Evolutionary conservation across 2,888 invertebrate genomes (phyloP), one percentile per base, ranked within the genome.

Genomic region (Drosophila setosimentum): DNA sequence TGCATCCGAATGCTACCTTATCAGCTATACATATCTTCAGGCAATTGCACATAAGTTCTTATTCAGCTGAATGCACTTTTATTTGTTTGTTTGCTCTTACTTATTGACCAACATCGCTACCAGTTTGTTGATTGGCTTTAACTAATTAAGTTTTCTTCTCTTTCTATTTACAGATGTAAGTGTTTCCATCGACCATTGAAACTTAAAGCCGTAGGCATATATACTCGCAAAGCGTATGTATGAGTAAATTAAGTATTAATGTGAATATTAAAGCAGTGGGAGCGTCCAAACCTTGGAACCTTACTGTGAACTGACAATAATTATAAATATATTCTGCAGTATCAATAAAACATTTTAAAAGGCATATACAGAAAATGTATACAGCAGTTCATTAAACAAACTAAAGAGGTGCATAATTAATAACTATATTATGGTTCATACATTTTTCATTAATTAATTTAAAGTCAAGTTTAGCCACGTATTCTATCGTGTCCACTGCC

Each of bases 101-200:
- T 57, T 53, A 54, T 33, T 45, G 33, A 35, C 45, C 32, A 16
- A 42, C 29, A 30, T 35, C 30, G 42, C 32, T 66, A 35, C 49
- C 71, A 74, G 72, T 64, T 69, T 75, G 69, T 76, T 87, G 82
- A 76, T 78, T 87, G 89, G 68, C 67, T 64, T 78, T 87, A 74
- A 87, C 85, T 86, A 85, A 85, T 85, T 87, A 89, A 77, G 82
- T 85, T 87, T 77, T 75, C 58, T 72, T 54, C 80, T 73, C 63
- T 68, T 50, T 87, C 69, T 89, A 80, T 89, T 86, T 87, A 76
- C 85, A 86, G 90, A 84, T 89, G 85, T 86, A 89, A 86, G 85
- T 86, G 68, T 48, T 29, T 53, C 21, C 21, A 27, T 33, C 35
- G 30, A 21, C n/a, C 60, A 67, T 49, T 58, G 63, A 49, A 37